Percentiles rank a stretch among this genome's conserved stretches.
Evolutionary conservation across 2,113 vertebrate species (phyloP).

Genomic region (Rallus limicola): DNA sequence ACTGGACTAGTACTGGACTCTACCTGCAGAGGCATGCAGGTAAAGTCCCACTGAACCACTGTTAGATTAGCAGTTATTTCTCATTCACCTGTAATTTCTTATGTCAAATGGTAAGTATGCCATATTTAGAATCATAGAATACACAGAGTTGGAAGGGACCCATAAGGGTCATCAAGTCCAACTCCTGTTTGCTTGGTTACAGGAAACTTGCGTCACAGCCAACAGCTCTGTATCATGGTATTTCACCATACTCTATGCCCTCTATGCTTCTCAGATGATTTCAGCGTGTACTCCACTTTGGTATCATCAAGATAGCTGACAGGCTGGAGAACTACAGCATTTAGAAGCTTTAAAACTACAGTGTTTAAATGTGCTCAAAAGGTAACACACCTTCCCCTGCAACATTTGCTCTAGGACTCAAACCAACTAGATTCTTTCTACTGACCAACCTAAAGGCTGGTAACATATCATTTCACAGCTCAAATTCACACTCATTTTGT

Average conservation of each 20-base stretch:
- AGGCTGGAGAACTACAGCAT: not conserved
- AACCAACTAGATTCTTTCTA: not conserved
- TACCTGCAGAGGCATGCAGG: not conserved
- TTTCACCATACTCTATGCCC: not conserved
- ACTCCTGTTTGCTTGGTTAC: not conserved
- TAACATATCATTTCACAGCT: not conserved
- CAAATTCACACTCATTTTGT: not conserved
- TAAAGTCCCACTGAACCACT: not conserved
- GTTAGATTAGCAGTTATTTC: not conserved
- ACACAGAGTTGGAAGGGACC: no score
- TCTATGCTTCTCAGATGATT: not conserved
- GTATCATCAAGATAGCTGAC: not conserved
- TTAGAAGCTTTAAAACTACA: no score
- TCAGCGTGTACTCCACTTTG: not conserved
- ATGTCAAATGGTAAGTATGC: fast-evolving
- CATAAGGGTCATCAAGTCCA: no score
- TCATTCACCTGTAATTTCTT: not conserved
- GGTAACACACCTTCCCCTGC: not conserved
- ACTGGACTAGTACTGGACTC: not conserved
- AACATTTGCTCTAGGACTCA: not conserved
- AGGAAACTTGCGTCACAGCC: not conserved
- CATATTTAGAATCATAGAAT: not conserved
- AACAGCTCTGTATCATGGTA: not conserved
- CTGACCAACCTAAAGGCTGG: fast-evolving
- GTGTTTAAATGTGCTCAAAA: no score